Percentiles rank a stretch among this genome's conserved stretches.
phyloP scores from a whole-genome alignment of 2,797 vertebrate species.

The Sebastes oblongus region DNA sequence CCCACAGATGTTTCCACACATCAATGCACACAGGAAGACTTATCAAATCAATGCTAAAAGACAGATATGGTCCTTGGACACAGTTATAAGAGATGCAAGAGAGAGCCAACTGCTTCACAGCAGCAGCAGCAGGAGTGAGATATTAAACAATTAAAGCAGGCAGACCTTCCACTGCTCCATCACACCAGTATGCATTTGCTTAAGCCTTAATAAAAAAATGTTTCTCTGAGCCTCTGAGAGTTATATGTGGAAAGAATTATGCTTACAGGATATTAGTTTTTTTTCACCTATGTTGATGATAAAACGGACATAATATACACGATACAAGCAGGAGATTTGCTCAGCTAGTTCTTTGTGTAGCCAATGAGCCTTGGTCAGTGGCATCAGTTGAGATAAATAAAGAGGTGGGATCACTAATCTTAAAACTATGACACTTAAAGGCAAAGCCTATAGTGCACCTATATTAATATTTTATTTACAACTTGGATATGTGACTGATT shows the following conservation, averaged over 20 bases:
- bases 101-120: neutral
- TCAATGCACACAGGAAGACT: neutral
- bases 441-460: neutral
- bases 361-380: neutral
- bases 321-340: neutral
- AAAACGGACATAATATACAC: neutral
- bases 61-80: neutral
- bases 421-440: neutral
- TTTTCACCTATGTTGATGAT: neutral
- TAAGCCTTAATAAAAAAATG: neutral
- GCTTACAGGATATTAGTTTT: neutral
- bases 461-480: neutral
- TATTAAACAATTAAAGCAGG: constrained; percentile 6
- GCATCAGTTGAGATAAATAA: neutral
- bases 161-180: neutral
- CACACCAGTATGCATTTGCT: neutral
- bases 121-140: neutral
- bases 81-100: neutral
- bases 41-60: neutral
- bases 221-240: neutral
- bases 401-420: neutral
- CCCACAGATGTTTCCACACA: neutral
- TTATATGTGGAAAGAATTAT: neutral
- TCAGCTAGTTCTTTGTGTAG: neutral
- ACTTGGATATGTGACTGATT: neutral